Evolutionary conservation across 2,797 vertebrate species (phyloP).

Genomic region (Aplochiton taeniatus): DNA sequence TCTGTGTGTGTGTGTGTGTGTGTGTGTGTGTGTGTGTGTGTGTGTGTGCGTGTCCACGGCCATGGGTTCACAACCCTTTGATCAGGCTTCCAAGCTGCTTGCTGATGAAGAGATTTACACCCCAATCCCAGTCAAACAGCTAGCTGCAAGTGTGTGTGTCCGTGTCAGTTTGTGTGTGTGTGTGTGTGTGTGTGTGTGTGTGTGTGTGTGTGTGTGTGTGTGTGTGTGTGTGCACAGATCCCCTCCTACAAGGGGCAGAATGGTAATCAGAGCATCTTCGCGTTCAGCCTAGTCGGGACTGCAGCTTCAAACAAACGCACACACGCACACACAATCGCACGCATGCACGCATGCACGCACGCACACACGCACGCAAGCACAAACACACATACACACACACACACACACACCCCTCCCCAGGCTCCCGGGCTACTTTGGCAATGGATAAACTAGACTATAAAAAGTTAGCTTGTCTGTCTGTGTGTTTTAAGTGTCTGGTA

Average conservation of each 20-base stretch:
- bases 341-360: not conserved
- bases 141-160: slow-evolving; percentile 2
- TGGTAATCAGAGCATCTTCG: not conserved
- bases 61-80: slow-evolving; percentile 10
- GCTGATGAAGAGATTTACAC: slow-evolving; percentile 16
- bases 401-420: not conserved
- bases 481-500: not conserved
- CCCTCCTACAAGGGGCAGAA: not conserved
- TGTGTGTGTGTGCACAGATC: not conserved
- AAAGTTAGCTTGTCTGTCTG: not conserved
- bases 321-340: not conserved
- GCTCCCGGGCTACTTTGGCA: not conserved
- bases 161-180: slow-evolving; percentile 5
- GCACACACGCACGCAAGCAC: not conserved
- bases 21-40: not conserved
- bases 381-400: not conserved
- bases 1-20: not conserved
- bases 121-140: not conserved
- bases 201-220: slow-evolving; percentile 10
- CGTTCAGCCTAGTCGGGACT: not conserved
- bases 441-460: not conserved
- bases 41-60: not conserved
- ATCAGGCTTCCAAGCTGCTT: slow-evolving; percentile 1
- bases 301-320: not conserved
- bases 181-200: slow-evolving; percentile 1